phyloP scores from a whole-genome alignment of 2,888 invertebrate genomes.

The Uloborus plumipes region DNA sequence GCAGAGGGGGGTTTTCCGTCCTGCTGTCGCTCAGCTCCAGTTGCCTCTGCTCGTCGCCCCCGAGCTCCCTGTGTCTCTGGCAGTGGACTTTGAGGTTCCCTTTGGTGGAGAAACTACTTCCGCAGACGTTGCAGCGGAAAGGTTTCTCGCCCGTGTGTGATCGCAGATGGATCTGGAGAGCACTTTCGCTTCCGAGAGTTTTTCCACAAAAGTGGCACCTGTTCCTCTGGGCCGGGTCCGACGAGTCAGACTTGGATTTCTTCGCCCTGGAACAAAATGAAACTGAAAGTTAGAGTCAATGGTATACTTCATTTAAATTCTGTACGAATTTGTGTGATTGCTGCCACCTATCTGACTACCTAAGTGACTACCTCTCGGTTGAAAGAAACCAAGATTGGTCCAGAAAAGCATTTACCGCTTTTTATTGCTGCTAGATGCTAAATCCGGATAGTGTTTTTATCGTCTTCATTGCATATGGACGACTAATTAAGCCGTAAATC shows the following conservation, averaged over 20 bases:
- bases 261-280: conserved; percentile 59
- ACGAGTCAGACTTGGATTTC: conserved; percentile 58
- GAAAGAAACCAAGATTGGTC: too few species aligned
- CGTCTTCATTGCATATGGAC: too few species aligned
- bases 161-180: conserved; percentile 96
- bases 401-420: too few species aligned
- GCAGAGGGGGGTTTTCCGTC: conserved; percentile 15
- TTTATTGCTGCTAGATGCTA: too few species aligned
- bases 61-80: conserved; percentile 87
- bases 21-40: not conserved
- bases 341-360: too few species aligned
- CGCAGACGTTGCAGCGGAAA: conserved; percentile 98
- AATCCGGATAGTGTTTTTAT: too few species aligned
- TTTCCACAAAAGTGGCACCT: conserved; percentile 95
- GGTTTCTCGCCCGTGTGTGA: conserved; percentile 98
- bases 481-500: too few species aligned
- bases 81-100: conserved; percentile 99
- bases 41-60: not conserved
- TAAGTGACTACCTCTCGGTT: too few species aligned
- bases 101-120: conserved; percentile 98
- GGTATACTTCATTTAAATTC: not conserved
- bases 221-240: conserved; percentile 87
- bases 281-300: not conserved
- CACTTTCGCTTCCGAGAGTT: conserved; percentile 95
- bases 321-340: too few species aligned